A percentile compares a stretch with the other conserved stretches of the same genome.
Conservation (phyloP, 2,113 vertebrate species). For the Archilochus colubris region DNA sequence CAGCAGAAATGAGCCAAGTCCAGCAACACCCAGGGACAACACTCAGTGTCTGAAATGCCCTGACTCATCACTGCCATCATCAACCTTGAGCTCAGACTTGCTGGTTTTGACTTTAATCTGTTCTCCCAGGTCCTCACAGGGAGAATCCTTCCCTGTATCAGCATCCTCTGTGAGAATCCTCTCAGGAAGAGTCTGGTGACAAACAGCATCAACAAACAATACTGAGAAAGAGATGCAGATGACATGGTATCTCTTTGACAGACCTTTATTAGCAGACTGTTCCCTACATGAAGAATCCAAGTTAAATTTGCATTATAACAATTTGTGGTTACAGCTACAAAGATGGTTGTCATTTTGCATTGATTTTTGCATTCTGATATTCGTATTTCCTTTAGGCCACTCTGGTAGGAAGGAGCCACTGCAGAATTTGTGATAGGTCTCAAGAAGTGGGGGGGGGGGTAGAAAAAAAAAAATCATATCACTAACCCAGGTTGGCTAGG, state of each 20-base stretch:
- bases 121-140: neutral
- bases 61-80: neutral
- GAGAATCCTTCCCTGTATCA: neutral
- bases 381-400: conserved; percentile 60
- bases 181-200: neutral
- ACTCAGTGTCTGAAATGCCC: neutral
- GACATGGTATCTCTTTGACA: conserved; percentile 48
- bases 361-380: conserved; percentile 75
- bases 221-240: neutral
- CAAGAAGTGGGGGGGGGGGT: neutral
- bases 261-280: conserved; percentile 84
- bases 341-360: conserved; percentile 74
- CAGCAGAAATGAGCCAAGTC: neutral
- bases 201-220: neutral
- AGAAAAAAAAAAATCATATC: neutral
- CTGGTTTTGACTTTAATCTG: neutral
- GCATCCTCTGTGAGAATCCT: neutral
- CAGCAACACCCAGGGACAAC: neutral
- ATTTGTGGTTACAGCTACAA: conserved; percentile 72
- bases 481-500: neutral
- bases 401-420: conserved; percentile 50
- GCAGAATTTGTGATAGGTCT: neutral
- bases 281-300: conserved; percentile 72
- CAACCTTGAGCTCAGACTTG: neutral
- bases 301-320: conserved; percentile 69